These are phyloP conservation scores for Cyphomyrmex costatus DNA, from an alignment of 1,140 invertebrate genomes.

Conservation along the genomic window DNA sequence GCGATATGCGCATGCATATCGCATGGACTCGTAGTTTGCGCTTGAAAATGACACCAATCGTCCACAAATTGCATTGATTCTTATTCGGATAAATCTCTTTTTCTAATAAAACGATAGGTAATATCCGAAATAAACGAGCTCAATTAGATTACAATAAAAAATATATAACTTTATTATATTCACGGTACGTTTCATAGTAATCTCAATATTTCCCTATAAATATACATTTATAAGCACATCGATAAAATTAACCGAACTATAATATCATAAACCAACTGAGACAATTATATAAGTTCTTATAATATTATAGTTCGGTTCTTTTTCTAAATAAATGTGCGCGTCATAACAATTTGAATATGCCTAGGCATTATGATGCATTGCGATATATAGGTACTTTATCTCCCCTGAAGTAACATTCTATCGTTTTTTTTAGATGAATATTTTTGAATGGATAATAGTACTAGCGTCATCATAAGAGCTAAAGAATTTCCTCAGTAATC, in stretches of 20 bases:
- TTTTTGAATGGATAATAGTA: slow-evolving; percentile 36
- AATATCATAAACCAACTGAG: no score
- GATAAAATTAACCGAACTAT: no score
- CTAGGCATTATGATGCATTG: background rate
- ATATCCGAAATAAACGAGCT: no score
- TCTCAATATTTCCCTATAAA: no score
- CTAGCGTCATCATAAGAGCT: slow-evolving; percentile 28
- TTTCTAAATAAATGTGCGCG: background rate
- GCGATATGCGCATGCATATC: background rate
- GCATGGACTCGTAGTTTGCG: background rate
- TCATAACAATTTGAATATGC: background rate
- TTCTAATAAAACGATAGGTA: no score
- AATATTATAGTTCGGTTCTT: no score
- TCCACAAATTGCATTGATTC: background rate
- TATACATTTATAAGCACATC: no score
- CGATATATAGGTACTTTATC: background rate
- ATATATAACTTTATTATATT: no score
- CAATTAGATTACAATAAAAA: no score
- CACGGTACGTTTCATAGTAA: no score
- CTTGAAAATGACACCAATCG: background rate
- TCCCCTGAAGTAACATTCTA: slow-evolving; percentile 10
- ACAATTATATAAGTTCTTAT: no score
- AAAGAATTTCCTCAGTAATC: slow-evolving; percentile 48
- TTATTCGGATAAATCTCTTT: background rate
- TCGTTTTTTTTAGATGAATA: slow-evolving; percentile 27